phyloP scores from a whole-genome alignment of 2,797 vertebrate genomes.

The Iguana delicatissima region DNA sequence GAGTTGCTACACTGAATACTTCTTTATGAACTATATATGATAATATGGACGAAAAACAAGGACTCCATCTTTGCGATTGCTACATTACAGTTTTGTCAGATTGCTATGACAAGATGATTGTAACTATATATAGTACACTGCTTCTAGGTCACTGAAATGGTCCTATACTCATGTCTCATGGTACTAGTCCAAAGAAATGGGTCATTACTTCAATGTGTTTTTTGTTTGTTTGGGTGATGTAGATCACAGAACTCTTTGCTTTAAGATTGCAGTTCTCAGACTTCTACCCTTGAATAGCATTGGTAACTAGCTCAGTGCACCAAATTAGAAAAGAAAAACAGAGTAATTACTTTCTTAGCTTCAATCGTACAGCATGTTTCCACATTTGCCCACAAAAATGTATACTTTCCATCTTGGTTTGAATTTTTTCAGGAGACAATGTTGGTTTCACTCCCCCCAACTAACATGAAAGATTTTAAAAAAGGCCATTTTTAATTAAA shows the following conservation, averaged over 20 bases:
- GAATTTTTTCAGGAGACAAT: constrained; percentile 38
- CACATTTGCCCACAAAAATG: not conserved
- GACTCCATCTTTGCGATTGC: not conserved
- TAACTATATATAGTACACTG: too few relatives aligned
- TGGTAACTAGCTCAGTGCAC: not conserved
- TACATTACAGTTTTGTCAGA: not conserved
- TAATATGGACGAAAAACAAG: not conserved
- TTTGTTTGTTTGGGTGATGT: not conserved
- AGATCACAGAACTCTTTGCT: not conserved
- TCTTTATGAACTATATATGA: not conserved
- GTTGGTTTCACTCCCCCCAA: constrained; percentile 17
- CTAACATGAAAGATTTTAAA: constrained; percentile 61
- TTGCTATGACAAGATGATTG: too few relatives aligned
- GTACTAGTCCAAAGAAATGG: not conserved
- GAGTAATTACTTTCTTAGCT: constrained; percentile 26
- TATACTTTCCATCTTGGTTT: constrained; percentile 31
- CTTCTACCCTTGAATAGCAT: not conserved
- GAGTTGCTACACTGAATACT: not conserved
- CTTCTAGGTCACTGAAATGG: not conserved
- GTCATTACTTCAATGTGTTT: not conserved
- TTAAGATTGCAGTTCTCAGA: not conserved
- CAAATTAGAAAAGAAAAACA: not conserved
- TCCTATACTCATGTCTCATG: not conserved
- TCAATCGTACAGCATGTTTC: not conserved
- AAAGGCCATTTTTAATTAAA: constrained; percentile 62